Evolutionary conservation across 2,888 invertebrate species (phyloP).

Genomic region (Ypsolopha sequella): DNA sequence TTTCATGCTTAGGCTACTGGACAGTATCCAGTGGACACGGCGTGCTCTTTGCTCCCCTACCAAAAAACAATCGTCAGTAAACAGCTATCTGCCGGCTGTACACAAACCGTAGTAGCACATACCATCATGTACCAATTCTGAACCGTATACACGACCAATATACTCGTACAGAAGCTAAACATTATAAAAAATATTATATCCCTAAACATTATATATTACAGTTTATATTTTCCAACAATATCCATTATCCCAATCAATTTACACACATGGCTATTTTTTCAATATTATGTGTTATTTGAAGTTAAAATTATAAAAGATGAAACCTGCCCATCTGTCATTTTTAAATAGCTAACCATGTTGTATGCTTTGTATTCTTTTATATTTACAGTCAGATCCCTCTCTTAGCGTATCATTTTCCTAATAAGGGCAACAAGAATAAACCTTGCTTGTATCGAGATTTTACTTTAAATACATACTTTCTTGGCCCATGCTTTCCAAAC

Average conservation of each 20-base stretch:
- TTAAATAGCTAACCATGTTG: background rate
- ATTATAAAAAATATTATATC: conserved; percentile 50
- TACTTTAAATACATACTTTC: too few relatives aligned
- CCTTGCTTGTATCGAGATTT: background rate
- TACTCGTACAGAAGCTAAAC: conserved; percentile 18
- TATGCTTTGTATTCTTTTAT: background rate
- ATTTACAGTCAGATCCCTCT: background rate
- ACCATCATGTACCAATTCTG: background rate
- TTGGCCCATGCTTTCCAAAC: too few relatives aligned
- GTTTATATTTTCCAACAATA: conserved; percentile 51
- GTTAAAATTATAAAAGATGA: too few relatives aligned
- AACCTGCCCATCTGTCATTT: too few relatives aligned
- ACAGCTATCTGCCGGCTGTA: too few relatives aligned
- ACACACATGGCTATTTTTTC: conserved; percentile 52
- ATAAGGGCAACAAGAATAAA: background rate
- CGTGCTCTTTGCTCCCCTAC: too few relatives aligned
- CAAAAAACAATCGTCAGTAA: too few relatives aligned
- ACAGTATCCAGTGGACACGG: too few relatives aligned
- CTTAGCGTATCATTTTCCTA: background rate
- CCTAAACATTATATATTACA: conserved; percentile 53
- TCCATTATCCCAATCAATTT: conserved; percentile 58
- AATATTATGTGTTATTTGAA: conserved; percentile 15
- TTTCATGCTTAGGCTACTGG: too few relatives aligned
- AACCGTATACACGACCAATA: background rate
- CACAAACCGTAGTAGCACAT: background rate